These are phyloP conservation scores for Allobates femoralis DNA, from an alignment of 2,797 vertebrate species.

Conservation along the genomic window DNA sequence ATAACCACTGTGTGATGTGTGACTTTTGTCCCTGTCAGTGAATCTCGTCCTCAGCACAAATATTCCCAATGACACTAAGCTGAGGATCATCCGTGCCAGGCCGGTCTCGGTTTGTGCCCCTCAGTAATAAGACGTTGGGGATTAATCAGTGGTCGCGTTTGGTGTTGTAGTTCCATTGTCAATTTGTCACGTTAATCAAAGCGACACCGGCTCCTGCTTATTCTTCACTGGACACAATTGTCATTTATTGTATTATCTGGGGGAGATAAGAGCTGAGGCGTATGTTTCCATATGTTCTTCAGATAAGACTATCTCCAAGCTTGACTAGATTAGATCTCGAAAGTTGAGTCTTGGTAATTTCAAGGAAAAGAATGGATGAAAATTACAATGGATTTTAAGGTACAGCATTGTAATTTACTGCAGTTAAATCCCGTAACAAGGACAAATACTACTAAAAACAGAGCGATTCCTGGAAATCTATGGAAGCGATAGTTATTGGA, in stretches of 20 bases:
- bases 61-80: slow-evolving; percentile 16
- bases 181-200: slow-evolving; percentile 35
- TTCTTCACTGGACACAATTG: not conserved
- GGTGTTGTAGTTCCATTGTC: not conserved
- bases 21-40: not conserved
- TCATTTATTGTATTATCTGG: not conserved
- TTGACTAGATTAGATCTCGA: not conserved
- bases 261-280: not conserved
- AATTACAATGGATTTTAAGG: not conserved
- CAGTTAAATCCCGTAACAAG: no score
- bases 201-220: not conserved
- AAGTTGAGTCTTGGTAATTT: not conserved
- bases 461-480: no score
- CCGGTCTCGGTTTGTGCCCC: not conserved
- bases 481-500: no score
- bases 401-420: no score
- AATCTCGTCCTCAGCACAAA: not conserved
- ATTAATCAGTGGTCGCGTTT: slow-evolving; percentile 22
- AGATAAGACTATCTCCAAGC: not conserved
- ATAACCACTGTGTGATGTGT: not conserved
- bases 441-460: no score
- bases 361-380: not conserved
- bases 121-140: slow-evolving; percentile 38
- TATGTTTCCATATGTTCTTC: not conserved
- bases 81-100: not conserved